Evolutionary conservation across 2,797 vertebrate genomes (phyloP).

Genomic region (Clamator glandarius): DNA sequence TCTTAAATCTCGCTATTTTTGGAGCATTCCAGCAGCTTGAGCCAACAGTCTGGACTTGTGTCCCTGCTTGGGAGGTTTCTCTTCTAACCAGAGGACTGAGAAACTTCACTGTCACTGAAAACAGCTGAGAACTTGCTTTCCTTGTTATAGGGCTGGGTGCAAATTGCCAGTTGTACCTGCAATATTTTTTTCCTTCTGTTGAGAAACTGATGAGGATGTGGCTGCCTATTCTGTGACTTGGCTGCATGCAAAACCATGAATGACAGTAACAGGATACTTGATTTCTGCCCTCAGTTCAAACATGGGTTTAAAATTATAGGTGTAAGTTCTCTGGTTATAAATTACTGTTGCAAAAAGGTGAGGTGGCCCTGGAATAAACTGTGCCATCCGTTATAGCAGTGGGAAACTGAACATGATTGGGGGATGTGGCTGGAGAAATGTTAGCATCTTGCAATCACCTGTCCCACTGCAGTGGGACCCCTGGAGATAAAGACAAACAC

Average conservation of each 20-base stretch:
- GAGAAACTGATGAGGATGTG: neutral
- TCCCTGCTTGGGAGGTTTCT: slow-evolving; percentile 29
- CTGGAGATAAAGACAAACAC: neutral
- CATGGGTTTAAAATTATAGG: slow-evolving; percentile 46
- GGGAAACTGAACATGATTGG: neutral
- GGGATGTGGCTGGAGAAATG: neutral
- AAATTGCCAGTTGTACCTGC: slow-evolving; percentile 3
- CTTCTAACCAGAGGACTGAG: neutral
- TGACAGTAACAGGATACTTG: neutral
- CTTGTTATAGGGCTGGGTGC: neutral
- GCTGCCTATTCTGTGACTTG: neutral
- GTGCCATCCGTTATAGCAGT: neutral
- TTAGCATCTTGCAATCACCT: slow-evolving; percentile 26
- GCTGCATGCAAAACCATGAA: neutral
- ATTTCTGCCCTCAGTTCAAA: slow-evolving; percentile 31
- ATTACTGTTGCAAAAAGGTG: neutral
- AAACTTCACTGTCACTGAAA: neutral
- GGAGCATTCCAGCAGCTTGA: neutral
- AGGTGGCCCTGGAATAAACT: slow-evolving; percentile 4
- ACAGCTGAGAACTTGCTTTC: slow-evolving; percentile 13
- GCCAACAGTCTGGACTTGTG: neutral
- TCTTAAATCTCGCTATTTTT: slow-evolving; percentile 37
- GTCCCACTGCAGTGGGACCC: neutral
- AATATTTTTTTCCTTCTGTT: neutral
- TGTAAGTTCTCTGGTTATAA: slow-evolving; percentile 29